Evolutionary conservation across 2,797 vertebrate species (phyloP).

Genomic region (Danio tinwini): DNA sequence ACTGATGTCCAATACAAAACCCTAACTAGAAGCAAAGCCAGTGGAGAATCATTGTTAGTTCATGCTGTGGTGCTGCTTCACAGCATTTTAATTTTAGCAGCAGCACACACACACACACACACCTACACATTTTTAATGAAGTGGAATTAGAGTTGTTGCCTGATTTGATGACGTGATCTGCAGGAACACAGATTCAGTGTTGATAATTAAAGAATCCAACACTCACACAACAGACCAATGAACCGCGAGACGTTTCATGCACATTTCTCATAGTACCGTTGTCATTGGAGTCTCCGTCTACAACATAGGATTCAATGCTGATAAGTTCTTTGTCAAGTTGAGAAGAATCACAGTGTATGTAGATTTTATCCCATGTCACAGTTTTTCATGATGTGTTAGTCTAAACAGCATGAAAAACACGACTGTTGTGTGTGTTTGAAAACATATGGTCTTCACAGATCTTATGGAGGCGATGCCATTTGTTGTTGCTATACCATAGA

Average conservation of each 20-base stretch:
- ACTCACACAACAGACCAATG: conserved; percentile 45
- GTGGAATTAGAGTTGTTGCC: conserved; percentile 46
- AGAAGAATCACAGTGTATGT: not conserved
- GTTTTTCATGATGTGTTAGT: not conserved
- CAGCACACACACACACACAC: conserved; percentile 14
- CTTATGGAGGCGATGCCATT: not conserved
- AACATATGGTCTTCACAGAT: conserved; percentile 34
- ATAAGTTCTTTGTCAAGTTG: not conserved
- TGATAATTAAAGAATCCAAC: conserved; percentile 47
- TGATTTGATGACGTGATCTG: conserved; percentile 47
- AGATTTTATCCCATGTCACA: conserved; percentile 7
- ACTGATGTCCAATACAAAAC: not conserved
- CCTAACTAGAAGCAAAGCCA: not conserved
- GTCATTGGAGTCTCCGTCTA: conserved; percentile 24
- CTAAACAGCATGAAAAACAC: not conserved
- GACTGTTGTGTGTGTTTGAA: conserved; percentile 3
- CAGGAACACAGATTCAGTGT: conserved; percentile 31
- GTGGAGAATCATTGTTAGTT: conserved; percentile 14
- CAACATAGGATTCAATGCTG: not conserved
- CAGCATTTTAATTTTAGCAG: conserved; percentile 35
- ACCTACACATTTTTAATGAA: conserved; percentile 50
- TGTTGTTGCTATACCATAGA: not conserved
- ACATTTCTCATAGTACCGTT: conserved; percentile 24
- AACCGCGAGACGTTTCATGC: conserved; percentile 47
- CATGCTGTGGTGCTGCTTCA: conserved; percentile 20